phyloP scores from a whole-genome alignment of 2,888 invertebrate genomes.

The Psococerastis gibbosa region DNA sequence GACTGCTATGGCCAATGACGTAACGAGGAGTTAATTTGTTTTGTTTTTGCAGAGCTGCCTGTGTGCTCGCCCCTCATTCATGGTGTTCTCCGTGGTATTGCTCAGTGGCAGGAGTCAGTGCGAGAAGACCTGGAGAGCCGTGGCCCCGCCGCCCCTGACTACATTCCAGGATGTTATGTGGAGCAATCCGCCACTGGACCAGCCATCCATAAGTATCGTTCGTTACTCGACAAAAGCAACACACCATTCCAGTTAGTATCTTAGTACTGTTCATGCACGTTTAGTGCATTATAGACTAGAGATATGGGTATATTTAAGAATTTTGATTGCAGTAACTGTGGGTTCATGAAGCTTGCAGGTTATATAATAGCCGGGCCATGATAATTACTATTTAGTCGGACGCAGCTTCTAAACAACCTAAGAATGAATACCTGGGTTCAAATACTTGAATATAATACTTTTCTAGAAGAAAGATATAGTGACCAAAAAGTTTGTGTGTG shows the following conservation, averaged over 20 bases:
- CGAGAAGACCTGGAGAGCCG: constrained; percentile 56
- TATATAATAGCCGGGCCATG: no score
- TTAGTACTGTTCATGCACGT: not conserved
- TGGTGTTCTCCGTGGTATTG: constrained; percentile 63
- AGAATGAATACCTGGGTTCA: no score
- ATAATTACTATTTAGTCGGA: no score
- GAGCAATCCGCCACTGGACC: constrained; percentile 57
- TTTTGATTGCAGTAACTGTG: no score
- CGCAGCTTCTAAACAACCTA: no score
- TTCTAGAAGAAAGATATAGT: no score
- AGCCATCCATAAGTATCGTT: constrained; percentile 80
- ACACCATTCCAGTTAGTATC: constrained; percentile 68
- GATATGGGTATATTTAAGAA: no score
- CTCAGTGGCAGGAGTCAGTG: constrained; percentile 73
- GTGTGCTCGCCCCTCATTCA: constrained; percentile 88
- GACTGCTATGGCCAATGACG: no score
- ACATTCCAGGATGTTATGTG: constrained; percentile 78
- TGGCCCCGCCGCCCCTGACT: constrained; percentile 63
- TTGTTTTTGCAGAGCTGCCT: constrained; percentile 54
- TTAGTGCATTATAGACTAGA: not conserved
- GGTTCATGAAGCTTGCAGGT: no score
- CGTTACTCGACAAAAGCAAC: constrained; percentile 78
- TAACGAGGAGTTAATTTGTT: not conserved
- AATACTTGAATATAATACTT: no score
- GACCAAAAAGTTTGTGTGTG: no score